Percentiles rank a stretch among this genome's conserved stretches.
Conservation (phyloP, 64 coral and sea anemone genomes). For the Montipora sp. region DNA sequence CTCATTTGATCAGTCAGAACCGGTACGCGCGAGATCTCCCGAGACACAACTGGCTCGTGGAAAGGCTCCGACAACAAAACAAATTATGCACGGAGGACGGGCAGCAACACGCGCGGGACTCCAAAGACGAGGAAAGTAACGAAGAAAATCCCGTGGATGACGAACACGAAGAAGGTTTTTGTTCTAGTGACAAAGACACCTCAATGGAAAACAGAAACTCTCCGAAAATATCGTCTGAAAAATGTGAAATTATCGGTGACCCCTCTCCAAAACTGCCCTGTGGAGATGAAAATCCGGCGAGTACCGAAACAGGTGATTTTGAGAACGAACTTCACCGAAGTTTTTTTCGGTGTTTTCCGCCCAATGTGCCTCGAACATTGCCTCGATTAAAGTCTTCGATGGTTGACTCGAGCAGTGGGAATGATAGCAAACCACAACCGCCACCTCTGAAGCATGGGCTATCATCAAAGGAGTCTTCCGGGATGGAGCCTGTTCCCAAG, state of each 20-base stretch:
- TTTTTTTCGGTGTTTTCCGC: slow-evolving; percentile 82
- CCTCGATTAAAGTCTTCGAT: slow-evolving; percentile 83
- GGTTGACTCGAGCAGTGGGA: slow-evolving; percentile 35
- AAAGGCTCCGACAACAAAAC: slow-evolving; percentile 85
- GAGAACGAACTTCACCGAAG: slow-evolving; percentile 85
- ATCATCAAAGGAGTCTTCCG: slow-evolving; percentile 62
- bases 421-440: slow-evolving; percentile 45
- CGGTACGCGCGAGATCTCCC: slow-evolving; percentile 93
- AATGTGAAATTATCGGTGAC: slow-evolving; percentile 7
- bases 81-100: slow-evolving; percentile 67
- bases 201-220: neutral
- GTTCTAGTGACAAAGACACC: slow-evolving; percentile 15
- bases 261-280: slow-evolving; percentile 34
- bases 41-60: slow-evolving; percentile 98
- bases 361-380: slow-evolving; percentile 77
- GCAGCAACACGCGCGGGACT: slow-evolving; percentile 37
- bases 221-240: slow-evolving; percentile 11
- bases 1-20: slow-evolving; percentile 93
- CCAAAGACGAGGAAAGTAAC: slow-evolving; percentile 37
- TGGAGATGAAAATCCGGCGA: slow-evolving; percentile 45
- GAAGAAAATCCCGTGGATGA: slow-evolving; percentile 20
- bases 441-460: slow-evolving; percentile 84
- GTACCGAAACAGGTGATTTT: slow-evolving; percentile 65
- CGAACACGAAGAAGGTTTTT: slow-evolving; percentile 25
- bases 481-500: slow-evolving; percentile 82